A percentile compares a stretch with the other conserved stretches of the same genome.
These are phyloP conservation scores for Cuniculus paca DNA, from an alignment of 2,797 vertebrate genomes.

Conservation along the genomic window DNA sequence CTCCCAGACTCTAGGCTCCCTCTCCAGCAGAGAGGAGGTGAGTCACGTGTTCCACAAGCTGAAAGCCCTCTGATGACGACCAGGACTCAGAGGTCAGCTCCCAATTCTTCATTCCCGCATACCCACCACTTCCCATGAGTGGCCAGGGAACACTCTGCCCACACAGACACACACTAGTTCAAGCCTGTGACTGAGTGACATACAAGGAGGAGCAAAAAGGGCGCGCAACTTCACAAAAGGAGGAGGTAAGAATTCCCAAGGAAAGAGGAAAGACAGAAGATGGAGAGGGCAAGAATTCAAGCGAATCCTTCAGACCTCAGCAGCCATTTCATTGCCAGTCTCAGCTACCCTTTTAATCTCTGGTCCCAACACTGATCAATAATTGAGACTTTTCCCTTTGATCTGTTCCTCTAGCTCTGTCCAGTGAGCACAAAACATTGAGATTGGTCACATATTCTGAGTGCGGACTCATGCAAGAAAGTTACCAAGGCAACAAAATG, in stretches of 20 bases:
- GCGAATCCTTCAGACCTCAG: slow-evolving; percentile 61
- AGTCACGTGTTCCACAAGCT: neutral
- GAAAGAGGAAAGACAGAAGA: neutral
- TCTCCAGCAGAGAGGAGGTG: neutral
- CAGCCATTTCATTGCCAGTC: slow-evolving; percentile 45
- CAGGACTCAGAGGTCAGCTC: neutral
- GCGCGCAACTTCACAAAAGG: neutral
- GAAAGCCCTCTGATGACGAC: neutral
- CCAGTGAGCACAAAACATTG: slow-evolving; percentile 75
- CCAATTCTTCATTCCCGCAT: neutral
- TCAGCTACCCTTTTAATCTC: slow-evolving; percentile 66
- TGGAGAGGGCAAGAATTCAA: neutral
- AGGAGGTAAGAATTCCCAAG: neutral
- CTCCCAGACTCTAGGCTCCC: neutral
- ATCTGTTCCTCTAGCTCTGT: slow-evolving; percentile 79
- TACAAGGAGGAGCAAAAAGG: neutral
- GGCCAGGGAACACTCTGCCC: neutral
- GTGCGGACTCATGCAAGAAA: slow-evolving; percentile 76
- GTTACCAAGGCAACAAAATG: slow-evolving; percentile 84
- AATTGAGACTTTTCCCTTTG: slow-evolving; percentile 76
- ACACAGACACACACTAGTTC: neutral
- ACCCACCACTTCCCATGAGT: neutral
- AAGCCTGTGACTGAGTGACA: neutral
- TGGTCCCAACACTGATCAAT: slow-evolving; percentile 62
- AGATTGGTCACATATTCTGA: slow-evolving; percentile 80